Evolutionary conservation across 2,113 vertebrate genomes (phyloP), one percentile per base, ranked within the genome.

Genomic region (Oxygymnocypris stewartii): DNA sequence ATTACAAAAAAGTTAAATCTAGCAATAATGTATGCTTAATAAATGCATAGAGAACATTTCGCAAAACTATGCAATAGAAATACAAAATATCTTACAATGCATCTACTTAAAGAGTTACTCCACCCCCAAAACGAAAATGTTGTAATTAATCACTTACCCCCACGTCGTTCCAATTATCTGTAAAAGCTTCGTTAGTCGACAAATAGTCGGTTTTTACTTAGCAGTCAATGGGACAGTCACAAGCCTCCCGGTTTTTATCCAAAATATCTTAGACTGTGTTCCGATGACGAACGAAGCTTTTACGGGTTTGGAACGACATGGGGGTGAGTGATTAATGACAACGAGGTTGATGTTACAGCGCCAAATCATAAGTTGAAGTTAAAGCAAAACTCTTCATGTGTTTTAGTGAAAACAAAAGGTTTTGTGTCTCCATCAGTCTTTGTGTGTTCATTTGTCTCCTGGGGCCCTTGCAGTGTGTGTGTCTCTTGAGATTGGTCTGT

Each of bases 281-380:
- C 40, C 1, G 37, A 37, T 0, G 37, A 37, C 4, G 37, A 37
- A 37, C 4, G 37, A 37, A 37, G 37, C 37, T 37, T 37, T 37
- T 37, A 37, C 37, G 4, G 37, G 37, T 5, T 37, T 37, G 37
- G 37, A 37, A 37, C 37, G 37, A 37, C 37, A 37, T 37, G 37
- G 37, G 4, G 37, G 37, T 37, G 4, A 37, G 37, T 37, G 37
- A 37, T 37, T 37, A 37, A 40, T 40, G 40, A 40, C 40, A 40
- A 40, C 0, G 7, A 14, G 3, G 18, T 31, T 44, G 13, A 47
- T 40, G 5, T 54, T n/a, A 73, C 18, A 10, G 75, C 18, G 20
- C 13, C 11, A n/a, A 8, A 74, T 95, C 94, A 96, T 4, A 97
- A 92, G 90, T 25, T 59, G n/a, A 99, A 99, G 91, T 97, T 96